A percentile compares a stretch with the other conserved stretches of the same genome.
phyloP scores from a whole-genome alignment of 2,888 invertebrate genomes.

The Spialia ferax region DNA sequence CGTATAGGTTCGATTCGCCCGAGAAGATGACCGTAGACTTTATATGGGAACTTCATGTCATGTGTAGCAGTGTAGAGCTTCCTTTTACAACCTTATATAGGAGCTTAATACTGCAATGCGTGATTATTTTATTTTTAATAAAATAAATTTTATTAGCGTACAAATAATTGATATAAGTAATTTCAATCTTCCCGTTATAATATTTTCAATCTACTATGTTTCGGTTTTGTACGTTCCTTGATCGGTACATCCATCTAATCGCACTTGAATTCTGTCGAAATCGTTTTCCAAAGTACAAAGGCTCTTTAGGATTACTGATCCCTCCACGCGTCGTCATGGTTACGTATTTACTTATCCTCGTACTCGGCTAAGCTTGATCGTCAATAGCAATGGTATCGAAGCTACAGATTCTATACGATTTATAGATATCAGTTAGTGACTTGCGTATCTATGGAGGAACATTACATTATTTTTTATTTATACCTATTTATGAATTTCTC shows the following conservation, averaged over 20 bases:
- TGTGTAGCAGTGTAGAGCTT: too few species aligned
- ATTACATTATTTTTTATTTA: not conserved
- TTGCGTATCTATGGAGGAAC: not conserved
- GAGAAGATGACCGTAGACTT: too few species aligned
- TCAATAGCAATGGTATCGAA: slow-evolving; percentile 78
- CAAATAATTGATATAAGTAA: too few species aligned
- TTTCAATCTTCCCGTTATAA: not conserved
- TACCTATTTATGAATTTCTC: not conserved
- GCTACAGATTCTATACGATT: slow-evolving; percentile 62
- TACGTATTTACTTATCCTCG: slow-evolving; percentile 75
- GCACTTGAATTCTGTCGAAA: slow-evolving; percentile 68
- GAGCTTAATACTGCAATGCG: too few species aligned
- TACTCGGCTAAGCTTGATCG: slow-evolving; percentile 76
- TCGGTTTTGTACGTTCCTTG: slow-evolving; percentile 51
- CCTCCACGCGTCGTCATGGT: slow-evolving; percentile 69
- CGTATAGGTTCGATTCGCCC: too few species aligned
- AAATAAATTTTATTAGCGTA: too few species aligned
- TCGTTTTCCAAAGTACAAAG: slow-evolving; percentile 74
- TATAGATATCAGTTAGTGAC: slow-evolving; percentile 49
- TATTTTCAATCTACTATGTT: slow-evolving; percentile 37
- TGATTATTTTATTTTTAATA: too few species aligned
- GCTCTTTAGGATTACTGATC: slow-evolving; percentile 81
- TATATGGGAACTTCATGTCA: too few species aligned
- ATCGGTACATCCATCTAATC: slow-evolving; percentile 61
- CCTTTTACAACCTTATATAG: too few species aligned